phyloP scores from a whole-genome alignment of 2,888 invertebrate genomes.

The Apotomis turbidana region DNA sequence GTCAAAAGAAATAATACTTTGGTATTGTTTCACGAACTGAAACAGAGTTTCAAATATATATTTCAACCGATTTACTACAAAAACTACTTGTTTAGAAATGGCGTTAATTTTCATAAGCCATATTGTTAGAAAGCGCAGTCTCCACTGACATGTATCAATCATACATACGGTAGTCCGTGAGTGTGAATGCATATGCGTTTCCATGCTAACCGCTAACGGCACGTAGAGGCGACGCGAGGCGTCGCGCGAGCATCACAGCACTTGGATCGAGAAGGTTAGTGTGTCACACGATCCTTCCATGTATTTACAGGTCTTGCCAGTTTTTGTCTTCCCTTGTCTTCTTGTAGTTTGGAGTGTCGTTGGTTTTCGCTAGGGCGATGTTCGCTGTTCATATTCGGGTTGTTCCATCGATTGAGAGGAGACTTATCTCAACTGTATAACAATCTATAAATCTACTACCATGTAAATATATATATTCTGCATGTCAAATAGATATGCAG shows the following conservation, averaged over 20 bases:
- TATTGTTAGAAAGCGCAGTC: constrained; percentile 39
- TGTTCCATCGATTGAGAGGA: neutral
- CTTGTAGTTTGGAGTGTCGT: neutral
- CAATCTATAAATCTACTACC: too few relatives aligned
- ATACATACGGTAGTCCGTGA: constrained; percentile 63
- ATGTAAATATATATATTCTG: too few relatives aligned
- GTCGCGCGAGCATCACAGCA: constrained; percentile 85
- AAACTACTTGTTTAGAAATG: constrained; percentile 37
- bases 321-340: constrained; percentile 7
- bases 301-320: constrained; percentile 28
- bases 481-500: too few relatives aligned
- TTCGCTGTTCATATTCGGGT: constrained; percentile 2
- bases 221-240: constrained; percentile 79
- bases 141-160: constrained; percentile 19
- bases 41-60: too few relatives aligned
- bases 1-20: too few relatives aligned
- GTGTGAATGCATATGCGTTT: constrained; percentile 80
- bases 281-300: constrained; percentile 39
- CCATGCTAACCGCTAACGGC: constrained; percentile 83
- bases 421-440: too few relatives aligned
- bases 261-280: constrained; percentile 95
- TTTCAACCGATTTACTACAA: neutral
- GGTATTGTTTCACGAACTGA: too few relatives aligned
- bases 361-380: constrained; percentile 11
- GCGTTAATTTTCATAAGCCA: constrained; percentile 34